Base-by-base conservation (phyloP, 2,113 vertebrate genomes). In the Mormyrus iriodes region DNA sequence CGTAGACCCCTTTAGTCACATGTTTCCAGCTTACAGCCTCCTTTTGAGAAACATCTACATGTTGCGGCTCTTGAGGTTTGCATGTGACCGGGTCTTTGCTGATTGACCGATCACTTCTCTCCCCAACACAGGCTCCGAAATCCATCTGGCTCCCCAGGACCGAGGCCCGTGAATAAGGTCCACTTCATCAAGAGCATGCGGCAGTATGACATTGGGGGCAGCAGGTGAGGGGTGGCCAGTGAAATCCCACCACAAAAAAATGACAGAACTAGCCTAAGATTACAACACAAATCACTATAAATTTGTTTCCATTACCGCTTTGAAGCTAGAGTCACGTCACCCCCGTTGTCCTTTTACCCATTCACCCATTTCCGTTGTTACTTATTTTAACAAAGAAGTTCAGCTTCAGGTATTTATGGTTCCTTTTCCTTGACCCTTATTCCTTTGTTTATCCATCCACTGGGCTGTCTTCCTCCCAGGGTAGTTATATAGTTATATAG, bases 121-220 rank as follows among this genome's bases (percentile, higher is more conserved):
- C 21, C 85, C 31, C 17, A 4, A 21, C 39, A 35, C 76, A 97
- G 97, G 93, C 92, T 94, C 91, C 97, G 97, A 87, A 97, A 97
- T 48, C 92, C 95, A 0, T 97, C 98, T 0, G 97, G 98, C 27
- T 99, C 98, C 52, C 97, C 98, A 0, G 95, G 97, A 44, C 96
- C 96, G 84, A 97, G 96, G 89, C 96, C 94, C 88, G 93, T 96
- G 94, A 98, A 98, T 95, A 99, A 98, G 93, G 97, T 98, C 39
- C 98, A 99, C 92, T 99, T 99, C 95, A 99, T 99, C 94, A 98
- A 98, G 95, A 99, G 95, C 88, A 98, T 99, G 97, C 94, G 98
- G 89, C 98, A 99, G 90, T 99, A 99, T n/a, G 98, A 99, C 91
- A 99, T 98, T 0, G 96, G 95, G 91, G 98, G 96, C 86, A 97